A percentile compares a stretch with the other conserved stretches of the same genome.
Evolutionary conservation across 2,797 vertebrate genomes (phyloP).

Genomic region (Phrynocephalus guinanensis): DNA sequence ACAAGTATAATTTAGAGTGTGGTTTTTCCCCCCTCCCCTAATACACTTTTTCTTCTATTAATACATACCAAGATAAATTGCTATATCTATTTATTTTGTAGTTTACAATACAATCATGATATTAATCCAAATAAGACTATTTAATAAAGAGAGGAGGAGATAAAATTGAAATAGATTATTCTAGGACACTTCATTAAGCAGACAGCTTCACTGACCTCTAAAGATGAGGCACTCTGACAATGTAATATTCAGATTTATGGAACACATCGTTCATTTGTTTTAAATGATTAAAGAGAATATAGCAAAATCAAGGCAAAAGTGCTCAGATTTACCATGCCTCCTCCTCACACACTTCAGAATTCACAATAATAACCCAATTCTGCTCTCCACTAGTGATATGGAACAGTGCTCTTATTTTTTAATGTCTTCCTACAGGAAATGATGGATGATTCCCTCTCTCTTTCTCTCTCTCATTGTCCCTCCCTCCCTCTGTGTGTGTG

Average conservation of each 20-base stretch:
- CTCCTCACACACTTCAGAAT: not conserved
- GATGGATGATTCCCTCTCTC: not conserved
- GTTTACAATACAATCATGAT: slow-evolving; percentile 28
- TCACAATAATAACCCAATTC: not conserved
- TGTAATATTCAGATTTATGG: slow-evolving; percentile 49
- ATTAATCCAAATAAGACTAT: slow-evolving; percentile 42
- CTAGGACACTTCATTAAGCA: slow-evolving; percentile 32
- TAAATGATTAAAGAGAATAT: slow-evolving; percentile 6
- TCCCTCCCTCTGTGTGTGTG: too few relatives aligned
- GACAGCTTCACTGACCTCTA: slow-evolving; percentile 25
- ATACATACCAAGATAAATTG: slow-evolving; percentile 25
- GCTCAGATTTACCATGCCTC: not conserved
- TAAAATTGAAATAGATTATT: slow-evolving; percentile 10
- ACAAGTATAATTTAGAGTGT: not conserved
- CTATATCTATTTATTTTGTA: slow-evolving; percentile 47
- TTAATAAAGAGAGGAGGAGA: slow-evolving; percentile 25
- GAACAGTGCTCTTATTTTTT: not conserved
- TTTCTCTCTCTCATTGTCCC: too few relatives aligned
- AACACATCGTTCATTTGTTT: slow-evolving; percentile 9
- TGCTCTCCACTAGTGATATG: slow-evolving; percentile 20
- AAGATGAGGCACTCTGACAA: slow-evolving; percentile 4
- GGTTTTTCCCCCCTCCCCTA: not conserved
- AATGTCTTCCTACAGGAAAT: not conserved
- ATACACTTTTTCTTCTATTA: not conserved
- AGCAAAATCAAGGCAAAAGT: slow-evolving; percentile 14